Percentiles rank a stretch among this genome's conserved stretches.
Conservation (phyloP, 1,140 invertebrate genomes). For the Drosophila malerkotliana region DNA sequence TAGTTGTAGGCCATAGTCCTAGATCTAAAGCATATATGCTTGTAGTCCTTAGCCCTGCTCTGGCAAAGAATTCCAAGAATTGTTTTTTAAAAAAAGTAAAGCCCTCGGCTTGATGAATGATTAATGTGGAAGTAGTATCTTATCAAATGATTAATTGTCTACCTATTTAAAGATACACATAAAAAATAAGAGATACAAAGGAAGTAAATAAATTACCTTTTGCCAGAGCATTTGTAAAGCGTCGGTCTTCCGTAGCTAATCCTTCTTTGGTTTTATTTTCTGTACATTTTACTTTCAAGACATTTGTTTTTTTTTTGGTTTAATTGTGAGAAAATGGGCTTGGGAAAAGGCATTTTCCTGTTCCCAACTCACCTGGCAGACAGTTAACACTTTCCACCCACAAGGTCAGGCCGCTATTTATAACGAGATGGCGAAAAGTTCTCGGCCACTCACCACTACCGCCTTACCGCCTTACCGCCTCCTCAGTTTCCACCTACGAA, state of each 20-base stretch:
- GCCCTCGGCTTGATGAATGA: neutral
- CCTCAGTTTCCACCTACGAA: neutral
- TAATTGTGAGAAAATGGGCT: slow-evolving; percentile 20
- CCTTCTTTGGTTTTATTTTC: slow-evolving; percentile 1
- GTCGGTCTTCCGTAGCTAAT: slow-evolving; percentile 20
- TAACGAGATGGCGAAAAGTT: slow-evolving; percentile 37
- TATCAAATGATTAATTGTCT: slow-evolving; percentile 3
- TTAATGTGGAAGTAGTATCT: neutral
- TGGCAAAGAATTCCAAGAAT: slow-evolving; percentile 2
- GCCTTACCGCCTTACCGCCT: neutral
- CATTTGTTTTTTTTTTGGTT: slow-evolving; percentile 5
- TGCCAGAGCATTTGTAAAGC: slow-evolving; percentile 27
- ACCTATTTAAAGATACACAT: neutral
- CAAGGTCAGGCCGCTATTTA: slow-evolving; percentile 38
- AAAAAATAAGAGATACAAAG: neutral
- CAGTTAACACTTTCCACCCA: slow-evolving; percentile 30
- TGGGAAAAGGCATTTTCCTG: neutral
- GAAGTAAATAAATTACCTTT: slow-evolving; percentile 2
- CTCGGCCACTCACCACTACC: slow-evolving; percentile 23
- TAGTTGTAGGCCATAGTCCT: slow-evolving; percentile 39
- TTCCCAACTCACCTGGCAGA: slow-evolving; percentile 33
- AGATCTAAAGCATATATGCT: slow-evolving; percentile 35
- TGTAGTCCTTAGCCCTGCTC: slow-evolving; percentile 24
- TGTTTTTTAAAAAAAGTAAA: too few relatives aligned
- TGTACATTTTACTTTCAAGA: slow-evolving; percentile 8